Evolutionary conservation across 2,888 invertebrate species (phyloP).

Genomic region (Magallana nippona): DNA sequence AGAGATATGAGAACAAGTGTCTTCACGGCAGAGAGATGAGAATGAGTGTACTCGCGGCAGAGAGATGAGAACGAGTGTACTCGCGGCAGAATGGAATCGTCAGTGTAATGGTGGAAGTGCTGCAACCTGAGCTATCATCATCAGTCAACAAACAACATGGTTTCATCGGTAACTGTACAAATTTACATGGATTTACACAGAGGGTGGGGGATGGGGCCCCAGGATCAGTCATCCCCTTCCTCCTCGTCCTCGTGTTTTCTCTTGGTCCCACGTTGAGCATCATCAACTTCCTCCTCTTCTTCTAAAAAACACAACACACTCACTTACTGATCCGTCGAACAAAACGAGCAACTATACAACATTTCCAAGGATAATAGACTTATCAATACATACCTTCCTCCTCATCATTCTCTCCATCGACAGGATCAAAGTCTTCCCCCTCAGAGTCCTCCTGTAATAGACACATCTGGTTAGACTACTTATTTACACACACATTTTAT

Average conservation of each 20-base stretch:
- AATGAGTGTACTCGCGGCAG: not conserved
- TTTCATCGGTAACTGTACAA: constrained; percentile 41
- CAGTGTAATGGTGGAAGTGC: constrained; percentile 22
- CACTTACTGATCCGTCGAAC: no score
- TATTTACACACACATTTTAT: no score
- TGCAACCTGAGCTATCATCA: constrained; percentile 30
- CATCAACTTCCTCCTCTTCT: constrained; percentile 24
- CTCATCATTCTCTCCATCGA: constrained; percentile 59
- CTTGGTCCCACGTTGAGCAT: constrained; percentile 59
- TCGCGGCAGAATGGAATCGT: not conserved
- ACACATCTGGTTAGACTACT: not conserved
- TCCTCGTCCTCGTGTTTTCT: constrained; percentile 68
- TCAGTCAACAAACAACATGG: constrained; percentile 33
- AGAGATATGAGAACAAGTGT: no score
- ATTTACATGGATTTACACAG: constrained; percentile 35
- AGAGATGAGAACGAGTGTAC: constrained; percentile 13
- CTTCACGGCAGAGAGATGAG: not conserved
- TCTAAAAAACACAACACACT: not conserved
- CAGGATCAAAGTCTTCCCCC: constrained; percentile 83
- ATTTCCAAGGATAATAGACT: no score
- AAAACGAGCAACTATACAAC: no score
- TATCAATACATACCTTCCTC: constrained; percentile 49
- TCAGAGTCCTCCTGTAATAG: constrained; percentile 83
- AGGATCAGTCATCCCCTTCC: constrained; percentile 54
- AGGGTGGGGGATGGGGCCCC: not conserved